These are phyloP conservation scores for Phyllotreta cruciferae DNA, from an alignment of 2,888 invertebrate genomes.

Conservation along the genomic window DNA sequence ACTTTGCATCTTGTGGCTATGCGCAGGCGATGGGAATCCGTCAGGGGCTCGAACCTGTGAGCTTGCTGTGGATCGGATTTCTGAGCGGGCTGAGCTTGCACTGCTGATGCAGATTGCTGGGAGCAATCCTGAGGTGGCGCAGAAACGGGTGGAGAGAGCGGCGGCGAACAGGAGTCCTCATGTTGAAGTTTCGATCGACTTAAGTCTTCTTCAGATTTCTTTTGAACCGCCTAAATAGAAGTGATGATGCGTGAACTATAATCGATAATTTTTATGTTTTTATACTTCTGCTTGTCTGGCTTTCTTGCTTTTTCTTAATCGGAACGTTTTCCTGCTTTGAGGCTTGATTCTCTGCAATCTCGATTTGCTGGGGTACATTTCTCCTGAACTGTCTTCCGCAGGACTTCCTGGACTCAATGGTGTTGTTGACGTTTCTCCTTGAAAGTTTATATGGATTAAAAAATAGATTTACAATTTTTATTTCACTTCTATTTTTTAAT, in stretches of 20 bases:
- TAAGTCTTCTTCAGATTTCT: slow-evolving; percentile 59
- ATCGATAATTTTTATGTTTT: slow-evolving; percentile 25
- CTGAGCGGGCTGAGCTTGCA: slow-evolving; percentile 10
- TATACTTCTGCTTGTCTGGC: slow-evolving; percentile 71
- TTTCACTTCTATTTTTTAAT: too few relatives aligned
- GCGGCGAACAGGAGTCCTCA: slow-evolving; percentile 48
- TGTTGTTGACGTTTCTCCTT: slow-evolving; percentile 80
- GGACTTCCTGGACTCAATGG: slow-evolving; percentile 78
- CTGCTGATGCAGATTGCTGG: slow-evolving; percentile 33
- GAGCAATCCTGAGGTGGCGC: slow-evolving; percentile 41
- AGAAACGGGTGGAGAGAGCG: slow-evolving; percentile 34
- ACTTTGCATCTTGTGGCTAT: slow-evolving; percentile 54
- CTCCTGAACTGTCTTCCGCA: slow-evolving; percentile 71
- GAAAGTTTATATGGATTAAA: not conserved
- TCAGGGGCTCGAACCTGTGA: slow-evolving; percentile 28
- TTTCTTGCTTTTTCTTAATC: slow-evolving; percentile 80
- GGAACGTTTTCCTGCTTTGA: slow-evolving; percentile 92
- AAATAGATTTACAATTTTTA: too few relatives aligned
- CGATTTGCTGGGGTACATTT: slow-evolving; percentile 65
- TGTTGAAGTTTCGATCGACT: slow-evolving; percentile 36
- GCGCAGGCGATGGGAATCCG: slow-evolving; percentile 55
- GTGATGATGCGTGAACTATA: not conserved
- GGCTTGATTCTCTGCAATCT: slow-evolving; percentile 91
- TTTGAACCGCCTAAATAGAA: slow-evolving; percentile 61
- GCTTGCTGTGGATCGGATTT: slow-evolving; percentile 21